phyloP scores from a whole-genome alignment of 2,113 vertebrate species.

The Poicephalus gulielmi region DNA sequence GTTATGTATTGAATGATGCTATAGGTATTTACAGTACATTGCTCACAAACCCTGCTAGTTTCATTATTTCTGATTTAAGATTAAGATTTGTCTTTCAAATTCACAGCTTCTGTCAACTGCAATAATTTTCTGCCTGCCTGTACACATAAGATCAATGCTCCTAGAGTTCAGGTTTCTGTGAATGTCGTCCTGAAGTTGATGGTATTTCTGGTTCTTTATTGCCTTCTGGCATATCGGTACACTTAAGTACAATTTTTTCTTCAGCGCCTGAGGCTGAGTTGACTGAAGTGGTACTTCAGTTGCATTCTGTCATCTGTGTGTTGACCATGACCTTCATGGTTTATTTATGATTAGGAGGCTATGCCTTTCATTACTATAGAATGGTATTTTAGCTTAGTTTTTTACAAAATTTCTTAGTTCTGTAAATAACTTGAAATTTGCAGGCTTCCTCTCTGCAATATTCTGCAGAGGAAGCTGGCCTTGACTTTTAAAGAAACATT shows the following conservation, averaged over 20 bases:
- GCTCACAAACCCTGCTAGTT: neutral
- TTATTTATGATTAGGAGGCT: constrained; percentile 53
- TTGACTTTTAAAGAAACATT: neutral
- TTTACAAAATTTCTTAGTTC: neutral
- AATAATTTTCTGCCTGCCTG: constrained; percentile 3
- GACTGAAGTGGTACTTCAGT: constrained; percentile 49
- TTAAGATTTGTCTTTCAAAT: constrained; percentile 50
- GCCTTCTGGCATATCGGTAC: constrained; percentile 42
- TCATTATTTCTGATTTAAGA: constrained; percentile 48
- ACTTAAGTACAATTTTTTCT: constrained; percentile 63
- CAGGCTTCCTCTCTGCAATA: neutral
- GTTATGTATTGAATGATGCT: neutral
- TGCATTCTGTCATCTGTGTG: constrained; percentile 54
- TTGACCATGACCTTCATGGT: constrained; percentile 63
- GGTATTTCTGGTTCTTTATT: constrained; percentile 57
- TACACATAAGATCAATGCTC: constrained; percentile 44
- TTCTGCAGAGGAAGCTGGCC: neutral
- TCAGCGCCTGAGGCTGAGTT: constrained; percentile 48
- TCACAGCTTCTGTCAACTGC: constrained; percentile 23
- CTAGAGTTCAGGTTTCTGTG: constrained; percentile 3
- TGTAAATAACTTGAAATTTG: neutral
- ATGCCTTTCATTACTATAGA: constrained; percentile 2
- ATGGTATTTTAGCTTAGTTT: neutral
- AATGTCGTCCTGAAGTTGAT: constrained; percentile 52
- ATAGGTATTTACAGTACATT: neutral